Evolutionary conservation across 2,113 vertebrate species (phyloP), one percentile per base, ranked within the genome.

Genomic region (Benitochromis conjunctus): DNA sequence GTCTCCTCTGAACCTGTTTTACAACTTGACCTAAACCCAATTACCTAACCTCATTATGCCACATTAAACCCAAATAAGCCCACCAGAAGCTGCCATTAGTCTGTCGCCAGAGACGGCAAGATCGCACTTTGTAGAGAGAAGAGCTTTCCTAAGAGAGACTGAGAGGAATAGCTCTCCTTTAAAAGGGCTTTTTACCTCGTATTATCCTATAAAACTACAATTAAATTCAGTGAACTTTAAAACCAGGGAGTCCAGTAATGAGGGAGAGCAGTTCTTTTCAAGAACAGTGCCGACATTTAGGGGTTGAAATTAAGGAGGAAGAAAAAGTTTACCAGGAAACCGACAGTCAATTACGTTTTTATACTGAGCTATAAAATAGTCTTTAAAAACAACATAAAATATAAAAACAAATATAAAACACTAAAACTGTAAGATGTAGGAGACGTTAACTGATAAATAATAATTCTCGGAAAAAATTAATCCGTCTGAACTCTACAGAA

Each of bases 11-110:
- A 95, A 95, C 95, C 95, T 94, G 95, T 96, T 96, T 95, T 96
- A 96, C 94, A 96, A 94, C 94, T 95, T 95, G 95, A 96, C 96
- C 95, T 93, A 92, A 95, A 95, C 93, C 94, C 94, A 96, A 95
- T 97, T 96, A 96, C 94, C 93, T 94, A 91, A 94, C 90, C 95
- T 96, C 95, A 96, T 96, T 96, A 96, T 94, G 94, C 94, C 94
- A 95, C 95, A 96, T 96, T 96, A 96, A 96, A 96, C 94, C 91
- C 92, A 96, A 96, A 96, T 95, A 96, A 96, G 94, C 92, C 92
- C 90, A 91, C 80, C 90, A 91, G 92, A 95, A 95, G 91, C 88
- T 81, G 86, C 93, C 91, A 95, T 96, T 96, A 96, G 90, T 95
- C 94, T 92, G 92, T 83, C 90, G 81, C 92, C 83, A 87, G 88